Base-by-base conservation (phyloP, 1,140 invertebrate species). In the Drosophila kikkawai region DNA sequence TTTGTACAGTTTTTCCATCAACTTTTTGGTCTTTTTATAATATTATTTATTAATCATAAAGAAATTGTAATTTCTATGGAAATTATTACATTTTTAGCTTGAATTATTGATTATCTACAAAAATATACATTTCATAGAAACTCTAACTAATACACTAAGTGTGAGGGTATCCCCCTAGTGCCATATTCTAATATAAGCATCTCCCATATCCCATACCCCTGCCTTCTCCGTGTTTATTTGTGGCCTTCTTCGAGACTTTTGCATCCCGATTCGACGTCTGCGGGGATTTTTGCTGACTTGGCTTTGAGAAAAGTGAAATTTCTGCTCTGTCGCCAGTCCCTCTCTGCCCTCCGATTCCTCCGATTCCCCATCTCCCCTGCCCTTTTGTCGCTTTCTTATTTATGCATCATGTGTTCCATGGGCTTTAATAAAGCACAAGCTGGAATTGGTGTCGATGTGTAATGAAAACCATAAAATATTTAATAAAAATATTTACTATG, bases 401-500 rank as follows among this genome's bases (percentile, higher is more conserved):
- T 82, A 78, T 82, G 57, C 75, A 61, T 79, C 83, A 82, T 79
- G 67, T 82, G 76, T 79, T 79, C 57, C 45, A 19, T n/a, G n/a
- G 65, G 59, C 80, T 75, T 84, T 81, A 80, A 90, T 84, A 84
- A 82, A 80, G 68, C 77, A 63, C 63, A 63, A 64, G 70, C 70
- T 48, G 53, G 34, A 67, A 59, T 78, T 73, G 68, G 58, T 84
- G 74, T 73, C 80, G 74, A 90, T 88, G 85, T 88, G 80, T 81
- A 84, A 88, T 88, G 84, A 88, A 90, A 81, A 75, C 66, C 84
- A 88, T 88, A 84, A 88, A 88, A 88, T 88, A 88, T 88, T 88
- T 88, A 88, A 88, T 88, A 88, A 85, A 85, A 88, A 88, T 88
- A 88, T 88, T 88, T 90, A 87, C 69, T 84, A 84, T 84, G 74